Conservation (phyloP, 1,140 invertebrate genomes). For the Sminthurinus signatus region DNA sequence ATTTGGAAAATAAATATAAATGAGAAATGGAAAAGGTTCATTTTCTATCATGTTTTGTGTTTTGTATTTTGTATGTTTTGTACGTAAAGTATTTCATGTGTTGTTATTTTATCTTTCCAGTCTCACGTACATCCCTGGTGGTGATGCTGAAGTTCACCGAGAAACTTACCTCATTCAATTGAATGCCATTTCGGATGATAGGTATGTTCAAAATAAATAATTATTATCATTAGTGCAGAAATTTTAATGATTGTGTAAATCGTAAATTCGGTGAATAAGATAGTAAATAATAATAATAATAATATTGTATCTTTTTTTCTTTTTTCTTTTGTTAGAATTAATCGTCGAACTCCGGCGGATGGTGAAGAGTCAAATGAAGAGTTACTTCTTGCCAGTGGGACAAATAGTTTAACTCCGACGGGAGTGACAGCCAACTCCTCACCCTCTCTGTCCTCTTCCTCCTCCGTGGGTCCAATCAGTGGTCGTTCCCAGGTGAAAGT, state of each 20-base stretch:
- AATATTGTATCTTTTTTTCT: too few species aligned
- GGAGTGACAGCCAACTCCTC: background rate
- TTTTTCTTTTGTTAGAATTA: background rate
- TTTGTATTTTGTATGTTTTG: background rate
- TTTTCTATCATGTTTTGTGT: background rate
- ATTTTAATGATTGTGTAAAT: too few species aligned
- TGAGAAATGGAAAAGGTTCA: too few species aligned
- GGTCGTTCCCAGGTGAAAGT: background rate
- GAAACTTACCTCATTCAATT: conserved; percentile 45
- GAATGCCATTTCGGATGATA: conserved; percentile 35
- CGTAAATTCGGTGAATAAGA: too few species aligned
- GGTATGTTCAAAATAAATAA: too few species aligned
- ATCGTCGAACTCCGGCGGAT: conserved; percentile 33
- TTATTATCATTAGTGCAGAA: too few species aligned
- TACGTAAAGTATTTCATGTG: conserved; percentile 1
- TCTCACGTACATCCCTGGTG: conserved; percentile 52
- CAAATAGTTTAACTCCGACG: background rate
- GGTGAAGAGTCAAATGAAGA: conserved; percentile 32
- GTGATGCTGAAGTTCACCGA: conserved; percentile 50
- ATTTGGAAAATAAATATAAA: too few species aligned
- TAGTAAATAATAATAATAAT: background rate
- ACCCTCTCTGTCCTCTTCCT: conserved; percentile 1
- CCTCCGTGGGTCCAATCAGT: conserved; percentile 3
- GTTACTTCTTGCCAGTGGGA: background rate
- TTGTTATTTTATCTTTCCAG: conserved; percentile 45